These are phyloP conservation scores for Rhagoletis pomonella DNA, from an alignment of 1,140 invertebrate species.

Conservation along the genomic window DNA sequence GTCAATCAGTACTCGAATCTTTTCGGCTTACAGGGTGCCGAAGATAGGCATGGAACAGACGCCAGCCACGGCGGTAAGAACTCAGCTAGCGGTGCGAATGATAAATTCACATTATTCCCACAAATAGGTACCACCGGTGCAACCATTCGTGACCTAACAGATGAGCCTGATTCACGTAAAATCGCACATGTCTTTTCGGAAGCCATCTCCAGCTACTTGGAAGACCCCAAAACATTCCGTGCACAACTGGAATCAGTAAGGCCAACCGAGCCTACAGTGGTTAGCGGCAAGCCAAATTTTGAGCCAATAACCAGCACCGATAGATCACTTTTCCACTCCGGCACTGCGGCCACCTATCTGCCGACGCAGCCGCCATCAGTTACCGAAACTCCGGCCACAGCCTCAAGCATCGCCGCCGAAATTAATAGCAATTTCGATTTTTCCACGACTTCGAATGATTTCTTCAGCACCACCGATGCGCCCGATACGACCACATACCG, in stretches of 20 bases:
- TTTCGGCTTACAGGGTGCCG: constrained; percentile 71
- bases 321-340: constrained; percentile 65
- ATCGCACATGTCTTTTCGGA: constrained; percentile 88
- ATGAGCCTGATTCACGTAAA: constrained; percentile 82
- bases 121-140: constrained; percentile 71
- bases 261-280: constrained; percentile 81
- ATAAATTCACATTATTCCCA: constrained; percentile 60
- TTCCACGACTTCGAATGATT: constrained; percentile 64
- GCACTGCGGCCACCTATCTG: constrained; percentile 69
- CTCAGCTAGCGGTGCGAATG: constrained; percentile 52
- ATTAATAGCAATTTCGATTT: constrained; percentile 73
- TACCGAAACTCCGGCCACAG: constrained; percentile 63
- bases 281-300: constrained; percentile 59
- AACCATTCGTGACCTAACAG: constrained; percentile 71
- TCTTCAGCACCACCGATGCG: constrained; percentile 65
- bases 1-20: constrained; percentile 78
- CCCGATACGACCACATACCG: constrained; percentile 64
- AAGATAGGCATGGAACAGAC: constrained; percentile 53
- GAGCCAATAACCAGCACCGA: constrained; percentile 66
- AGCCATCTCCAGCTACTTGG: constrained; percentile 85
- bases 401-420: constrained; percentile 73
- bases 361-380: constrained; percentile 65
- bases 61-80: constrained; percentile 55
- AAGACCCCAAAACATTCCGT: constrained; percentile 86
- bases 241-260: constrained; percentile 82